phyloP scores from a whole-genome alignment of 1,140 invertebrate genomes.

The Drosophila ironensis region DNA sequence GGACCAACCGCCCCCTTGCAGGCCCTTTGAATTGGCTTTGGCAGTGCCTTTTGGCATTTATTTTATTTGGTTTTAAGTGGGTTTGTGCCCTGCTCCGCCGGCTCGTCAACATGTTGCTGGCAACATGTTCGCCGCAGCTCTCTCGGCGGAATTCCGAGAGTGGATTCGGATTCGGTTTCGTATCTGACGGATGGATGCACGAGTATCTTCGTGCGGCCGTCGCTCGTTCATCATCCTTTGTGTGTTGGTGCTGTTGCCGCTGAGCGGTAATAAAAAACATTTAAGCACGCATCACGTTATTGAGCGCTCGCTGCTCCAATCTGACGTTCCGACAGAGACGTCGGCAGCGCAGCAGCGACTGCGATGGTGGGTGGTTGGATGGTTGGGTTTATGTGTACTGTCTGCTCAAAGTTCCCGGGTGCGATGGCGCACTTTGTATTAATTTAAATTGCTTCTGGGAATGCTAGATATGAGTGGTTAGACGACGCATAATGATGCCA shows the following conservation, averaged over 20 bases:
- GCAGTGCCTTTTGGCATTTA: constrained; percentile 54
- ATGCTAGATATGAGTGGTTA: constrained; percentile 57
- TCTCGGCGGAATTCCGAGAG: constrained; percentile 32
- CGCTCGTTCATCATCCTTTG: constrained; percentile 4
- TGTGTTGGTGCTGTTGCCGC: constrained; percentile 33
- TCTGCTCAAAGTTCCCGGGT: too few species aligned
- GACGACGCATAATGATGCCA: constrained; percentile 45
- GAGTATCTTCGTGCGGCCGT: constrained; percentile 6
- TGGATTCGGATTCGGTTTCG: background rate
- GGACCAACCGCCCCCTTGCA: constrained; percentile 2
- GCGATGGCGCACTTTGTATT: constrained; percentile 64
- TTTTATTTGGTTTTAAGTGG: constrained; percentile 70
- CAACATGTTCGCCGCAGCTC: constrained; percentile 35
- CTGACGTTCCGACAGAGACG: constrained; percentile 62
- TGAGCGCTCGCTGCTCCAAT: constrained; percentile 64
- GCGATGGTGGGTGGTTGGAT: constrained; percentile 23
- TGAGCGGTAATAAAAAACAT: constrained; percentile 73
- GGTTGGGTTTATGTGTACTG: too few species aligned
- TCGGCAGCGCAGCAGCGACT: background rate
- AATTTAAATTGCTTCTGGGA: constrained; percentile 77
- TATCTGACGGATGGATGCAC: too few species aligned
- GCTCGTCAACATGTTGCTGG: constrained; percentile 60
- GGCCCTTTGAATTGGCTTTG: constrained; percentile 54
- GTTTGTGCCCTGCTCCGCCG: too few species aligned
- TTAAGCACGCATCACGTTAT: constrained; percentile 79